These are phyloP conservation scores for Illadopsis cleaveri DNA, from an alignment of 2,113 vertebrate species.

Conservation along the genomic window DNA sequence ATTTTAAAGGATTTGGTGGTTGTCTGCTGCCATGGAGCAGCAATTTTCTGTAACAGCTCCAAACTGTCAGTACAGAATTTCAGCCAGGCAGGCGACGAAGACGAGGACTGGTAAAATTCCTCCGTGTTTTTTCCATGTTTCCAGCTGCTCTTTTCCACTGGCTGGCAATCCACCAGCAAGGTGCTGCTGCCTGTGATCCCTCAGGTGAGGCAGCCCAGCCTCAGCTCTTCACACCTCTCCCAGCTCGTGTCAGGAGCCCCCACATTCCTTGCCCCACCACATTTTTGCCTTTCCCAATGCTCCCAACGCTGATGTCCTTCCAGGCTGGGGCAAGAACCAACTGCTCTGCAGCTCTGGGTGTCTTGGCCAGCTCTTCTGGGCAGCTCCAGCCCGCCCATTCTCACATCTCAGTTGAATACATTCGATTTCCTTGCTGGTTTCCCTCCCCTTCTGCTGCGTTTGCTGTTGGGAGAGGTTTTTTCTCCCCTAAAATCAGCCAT, in stretches of 20 bases:
- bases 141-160: neutral
- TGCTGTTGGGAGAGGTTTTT: neutral
- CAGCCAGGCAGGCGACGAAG: neutral
- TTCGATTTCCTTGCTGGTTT: neutral
- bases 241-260: neutral
- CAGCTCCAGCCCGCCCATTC: neutral
- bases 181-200: neutral
- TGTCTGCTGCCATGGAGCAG: neutral
- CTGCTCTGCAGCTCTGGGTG: neutral
- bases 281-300: neutral
- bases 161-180: neutral
- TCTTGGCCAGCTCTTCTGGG: neutral
- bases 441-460: neutral
- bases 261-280: fast-evolving
- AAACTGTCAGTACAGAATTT: neutral
- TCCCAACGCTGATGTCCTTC: fast-evolving
- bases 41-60: constrained; percentile 24
- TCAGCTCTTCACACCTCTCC: neutral
- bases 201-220: neutral
- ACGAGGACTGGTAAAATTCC: neutral
- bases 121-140: fast-evolving
- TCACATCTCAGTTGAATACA: neutral
- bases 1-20: neutral
- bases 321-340: neutral
- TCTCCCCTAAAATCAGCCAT: neutral